These are phyloP conservation scores for Myiozetetes cayanensis DNA, from an alignment of 2,113 vertebrate genomes.

Conservation along the genomic window DNA sequence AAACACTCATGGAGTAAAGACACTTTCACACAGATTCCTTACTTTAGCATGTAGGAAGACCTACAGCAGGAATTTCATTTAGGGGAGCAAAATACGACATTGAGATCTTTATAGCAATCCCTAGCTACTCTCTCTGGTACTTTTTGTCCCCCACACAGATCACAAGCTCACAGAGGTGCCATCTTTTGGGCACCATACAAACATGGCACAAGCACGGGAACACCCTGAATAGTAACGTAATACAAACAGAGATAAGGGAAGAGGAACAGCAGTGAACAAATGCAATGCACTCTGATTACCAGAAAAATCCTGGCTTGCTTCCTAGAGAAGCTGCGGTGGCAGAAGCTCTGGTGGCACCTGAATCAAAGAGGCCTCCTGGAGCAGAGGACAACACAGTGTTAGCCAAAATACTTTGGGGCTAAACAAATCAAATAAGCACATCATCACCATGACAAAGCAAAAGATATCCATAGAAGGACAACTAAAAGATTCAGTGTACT, in stretches of 20 bases:
- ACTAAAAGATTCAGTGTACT: background rate
- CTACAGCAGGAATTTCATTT: background rate
- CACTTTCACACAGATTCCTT: background rate
- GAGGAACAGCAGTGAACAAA: background rate
- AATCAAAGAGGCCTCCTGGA: background rate
- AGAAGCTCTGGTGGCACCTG: background rate
- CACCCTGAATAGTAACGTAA: background rate
- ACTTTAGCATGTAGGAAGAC: background rate
- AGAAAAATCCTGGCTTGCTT: constrained; percentile 6
- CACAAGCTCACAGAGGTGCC: background rate
- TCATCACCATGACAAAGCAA: background rate
- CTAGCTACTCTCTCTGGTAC: background rate
- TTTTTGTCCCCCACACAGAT: background rate
- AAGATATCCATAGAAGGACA: background rate
- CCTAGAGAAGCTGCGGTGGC: background rate
- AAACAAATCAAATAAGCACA: background rate
- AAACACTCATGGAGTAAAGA: constrained; percentile 1
- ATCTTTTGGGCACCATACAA: background rate
- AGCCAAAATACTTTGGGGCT: background rate
- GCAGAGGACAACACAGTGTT: background rate
- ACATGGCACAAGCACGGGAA: background rate
- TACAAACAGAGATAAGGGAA: constrained; percentile 48
- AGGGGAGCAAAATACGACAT: background rate
- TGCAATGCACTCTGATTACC: background rate
- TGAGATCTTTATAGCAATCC: background rate